Conservation (phyloP, 2,113 vertebrate genomes). For the Brachypteracias leptosomus region DNA sequence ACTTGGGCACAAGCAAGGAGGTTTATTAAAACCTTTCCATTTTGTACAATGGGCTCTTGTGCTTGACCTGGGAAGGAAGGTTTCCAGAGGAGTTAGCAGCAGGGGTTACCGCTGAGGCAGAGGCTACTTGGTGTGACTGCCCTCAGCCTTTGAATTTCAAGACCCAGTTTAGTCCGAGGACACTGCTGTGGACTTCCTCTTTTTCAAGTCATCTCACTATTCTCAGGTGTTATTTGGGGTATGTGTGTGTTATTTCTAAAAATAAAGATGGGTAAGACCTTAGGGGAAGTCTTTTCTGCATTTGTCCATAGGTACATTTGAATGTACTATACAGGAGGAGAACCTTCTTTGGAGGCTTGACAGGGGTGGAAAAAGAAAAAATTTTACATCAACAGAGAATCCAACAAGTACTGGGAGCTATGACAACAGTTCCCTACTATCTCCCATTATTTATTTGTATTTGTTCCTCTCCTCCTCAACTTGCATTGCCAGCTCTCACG, state of each 20-base stretch:
- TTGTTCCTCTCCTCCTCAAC: not conserved
- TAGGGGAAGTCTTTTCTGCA: not conserved
- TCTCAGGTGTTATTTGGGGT: not conserved
- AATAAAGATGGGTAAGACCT: not conserved
- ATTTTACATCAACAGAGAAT: not conserved
- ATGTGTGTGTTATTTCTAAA: not conserved
- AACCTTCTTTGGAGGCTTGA: not conserved
- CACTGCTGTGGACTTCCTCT: not conserved
- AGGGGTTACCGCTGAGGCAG: not conserved
- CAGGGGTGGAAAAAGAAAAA: not conserved
- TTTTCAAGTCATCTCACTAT: not conserved
- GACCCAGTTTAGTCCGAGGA: not conserved
- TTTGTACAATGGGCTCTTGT: not conserved
- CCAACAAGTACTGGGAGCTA: not conserved
- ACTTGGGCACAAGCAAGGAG: no score
- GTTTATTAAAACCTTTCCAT: not conserved
- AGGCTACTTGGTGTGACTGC: not conserved
- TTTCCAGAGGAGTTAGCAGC: not conserved
- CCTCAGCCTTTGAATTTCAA: not conserved
- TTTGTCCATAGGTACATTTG: not conserved
- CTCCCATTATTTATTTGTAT: not conserved
- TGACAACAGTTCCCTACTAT: not conserved
- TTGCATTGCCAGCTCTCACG: not conserved
- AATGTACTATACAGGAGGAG: not conserved
- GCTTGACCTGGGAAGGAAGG: not conserved